Evolutionary conservation across 2,888 invertebrate genomes (phyloP).

Genomic region (Esperia sulphurella): DNA sequence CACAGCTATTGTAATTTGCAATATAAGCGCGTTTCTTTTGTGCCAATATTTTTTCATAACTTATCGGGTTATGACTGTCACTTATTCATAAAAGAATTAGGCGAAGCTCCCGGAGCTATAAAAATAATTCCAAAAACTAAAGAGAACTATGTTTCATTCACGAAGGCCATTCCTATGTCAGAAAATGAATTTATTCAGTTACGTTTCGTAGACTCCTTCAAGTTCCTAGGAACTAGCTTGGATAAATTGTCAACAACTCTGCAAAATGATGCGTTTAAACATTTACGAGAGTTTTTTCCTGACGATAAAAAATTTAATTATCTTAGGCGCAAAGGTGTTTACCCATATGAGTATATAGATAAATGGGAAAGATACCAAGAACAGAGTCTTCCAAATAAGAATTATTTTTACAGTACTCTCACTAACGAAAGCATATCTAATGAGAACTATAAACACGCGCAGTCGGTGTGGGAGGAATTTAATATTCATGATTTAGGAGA

Average conservation of each 20-base stretch:
- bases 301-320: conserved; percentile 7
- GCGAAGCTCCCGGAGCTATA: conserved; percentile 1
- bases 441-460: background rate
- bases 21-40: conserved; percentile 10
- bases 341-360: conserved; percentile 12
- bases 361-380: conserved; percentile 9
- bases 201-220: conserved; percentile 6
- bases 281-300: conserved; percentile 3
- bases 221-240: conserved; percentile 10
- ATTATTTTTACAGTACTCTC: background rate
- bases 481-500: conserved; percentile 7
- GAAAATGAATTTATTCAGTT: background rate
- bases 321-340: conserved; percentile 7
- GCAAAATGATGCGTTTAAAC: conserved; percentile 1
- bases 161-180: conserved; percentile 4
- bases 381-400: conserved; percentile 1
- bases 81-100: conserved; percentile 10
- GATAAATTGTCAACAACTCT: conserved; percentile 10
- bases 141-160: conserved; percentile 11
- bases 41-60: conserved; percentile 23
- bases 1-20: background rate
- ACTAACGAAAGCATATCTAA: background rate
- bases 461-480: conserved; percentile 8
- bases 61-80: conserved; percentile 20
- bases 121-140: conserved; percentile 10